Evolutionary conservation across 2,888 invertebrate genomes (phyloP), one percentile per base, ranked within the genome.

Genomic region (Tenthredo mesomela): DNA sequence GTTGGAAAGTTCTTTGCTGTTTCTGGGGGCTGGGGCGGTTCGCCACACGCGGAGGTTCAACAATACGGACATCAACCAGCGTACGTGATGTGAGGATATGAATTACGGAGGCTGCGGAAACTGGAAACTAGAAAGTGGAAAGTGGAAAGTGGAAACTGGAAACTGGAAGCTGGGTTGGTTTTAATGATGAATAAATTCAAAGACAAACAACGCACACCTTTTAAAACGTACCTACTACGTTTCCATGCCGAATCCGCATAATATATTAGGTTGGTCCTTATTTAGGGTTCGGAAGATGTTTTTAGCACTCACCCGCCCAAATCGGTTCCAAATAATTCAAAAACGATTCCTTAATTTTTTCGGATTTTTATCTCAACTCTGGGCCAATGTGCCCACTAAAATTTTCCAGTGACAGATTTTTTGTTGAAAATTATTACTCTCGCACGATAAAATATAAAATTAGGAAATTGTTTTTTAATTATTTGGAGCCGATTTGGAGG

Each of bases 101-200:
- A 70, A 70, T 70, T 37, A 70, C 70, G n/a, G 70, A 5, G n/a
- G 33, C n/a, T 70, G 70, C 25, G 25, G 61, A 12, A 61, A 12
- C 61, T 25, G 61, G 33, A 58, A 58, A 58, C 58, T 58, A n/a
- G 58, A 58, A 58, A 58, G n/a, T 61, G 25, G 61, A 61, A 61
- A 25, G 61, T 25, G n/a, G 61, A 61, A 61, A 61, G 21, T 25
- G n/a, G 61, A 25, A 61, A 61, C 10, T 61, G 61, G 61, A 61
- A 61, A 61, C 61, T 61, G 25, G 25, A 12, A 61, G 21, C 61
- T 25, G 61, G 33, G 70, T n/a, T 33, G 37, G n/a, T 37, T 70
- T n/a, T 70, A 37, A 37, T 37, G 33, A 18, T 33, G 70, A 37
- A 29, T 29, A 70, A 70, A 70, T 70, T 70, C 70, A 37, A n/a